Percentiles rank a stretch among this genome's conserved stretches.
These are phyloP conservation scores for Holotrichia oblita DNA, from an alignment of 1,140 invertebrate species.

Conservation along the genomic window DNA sequence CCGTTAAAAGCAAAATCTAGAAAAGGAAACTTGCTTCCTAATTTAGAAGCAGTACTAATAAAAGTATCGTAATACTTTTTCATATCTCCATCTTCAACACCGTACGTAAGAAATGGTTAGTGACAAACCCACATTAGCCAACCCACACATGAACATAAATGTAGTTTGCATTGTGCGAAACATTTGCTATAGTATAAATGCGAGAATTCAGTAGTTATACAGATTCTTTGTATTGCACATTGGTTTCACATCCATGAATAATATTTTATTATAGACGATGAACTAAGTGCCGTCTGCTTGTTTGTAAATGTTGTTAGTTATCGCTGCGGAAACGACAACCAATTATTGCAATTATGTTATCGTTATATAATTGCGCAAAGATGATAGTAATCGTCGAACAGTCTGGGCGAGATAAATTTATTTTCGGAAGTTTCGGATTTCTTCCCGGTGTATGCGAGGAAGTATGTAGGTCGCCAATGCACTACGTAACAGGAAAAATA, in stretches of 20 bases:
- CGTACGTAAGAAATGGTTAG: not conserved
- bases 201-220: not conserved
- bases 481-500: not conserved
- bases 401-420: not conserved
- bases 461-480: constrained; percentile 6
- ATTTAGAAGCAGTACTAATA: not conserved
- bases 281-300: not conserved
- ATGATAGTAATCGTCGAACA: not conserved
- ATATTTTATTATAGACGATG: not conserved
- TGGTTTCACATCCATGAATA: not conserved
- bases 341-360: not conserved
- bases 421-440: not conserved
- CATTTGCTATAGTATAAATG: not conserved
- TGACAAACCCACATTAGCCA: not conserved
- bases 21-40: constrained; percentile 20
- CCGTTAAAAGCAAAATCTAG: not conserved
- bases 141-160: not conserved
- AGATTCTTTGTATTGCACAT: not conserved
- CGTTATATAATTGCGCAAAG: not conserved
- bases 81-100: not conserved
- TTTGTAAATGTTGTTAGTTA: not conserved
- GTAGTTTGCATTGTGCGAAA: not conserved
- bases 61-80: not conserved
- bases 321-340: not conserved
- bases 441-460: not conserved